Evolutionary conservation across 2,797 vertebrate species (phyloP), one percentile per base, ranked within the genome.

Genomic region (Kryptolebias ocellatus): DNA sequence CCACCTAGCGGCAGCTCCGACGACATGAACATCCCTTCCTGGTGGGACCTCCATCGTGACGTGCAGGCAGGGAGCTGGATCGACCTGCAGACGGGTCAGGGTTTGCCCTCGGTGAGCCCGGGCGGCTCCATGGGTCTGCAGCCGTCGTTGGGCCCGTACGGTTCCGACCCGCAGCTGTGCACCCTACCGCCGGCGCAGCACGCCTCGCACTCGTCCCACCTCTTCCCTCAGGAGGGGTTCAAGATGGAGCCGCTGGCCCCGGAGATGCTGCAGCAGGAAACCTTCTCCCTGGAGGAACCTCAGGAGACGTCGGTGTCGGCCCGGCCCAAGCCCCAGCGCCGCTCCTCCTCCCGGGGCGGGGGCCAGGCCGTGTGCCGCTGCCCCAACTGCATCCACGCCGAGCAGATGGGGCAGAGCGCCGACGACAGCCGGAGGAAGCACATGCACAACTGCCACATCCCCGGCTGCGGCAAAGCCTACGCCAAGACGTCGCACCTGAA

Each of bases 401-500:
- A 98, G 73, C 94, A 96, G 74, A 83, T 96, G 61, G 96, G 96
- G 1, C 94, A 95, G 12, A 92, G 95, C 69, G 76, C 90, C 0
- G 95, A 95, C 0, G 94, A 93, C 68, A 87, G 86, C 83, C 91
- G 95, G 81, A 94, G 94, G 86, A 97, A 96, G 84, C 95, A 95
- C 84, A 94, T 98, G 88, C 96, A 98, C 88, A 98, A 98, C 76
- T 99, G 97, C 89, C 97, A 99, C 90, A 98, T 99, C 67, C 96
- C 97, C 0, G 97, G 97, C 64, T 98, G 97, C 31, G 97, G 97
- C 39, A 99, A 98, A 68, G 96, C 96, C 5, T 99, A 98, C 2
- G 97, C 95, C 82, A 99, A 98, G 86, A 99, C 97, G 4, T 99
- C 97, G 2, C 97, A 98, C 70, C 94, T 99, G 80, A 98, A 98